Evolutionary conservation across 1,140 invertebrate genomes (phyloP).

Genomic region (Drosophila sp.): DNA sequence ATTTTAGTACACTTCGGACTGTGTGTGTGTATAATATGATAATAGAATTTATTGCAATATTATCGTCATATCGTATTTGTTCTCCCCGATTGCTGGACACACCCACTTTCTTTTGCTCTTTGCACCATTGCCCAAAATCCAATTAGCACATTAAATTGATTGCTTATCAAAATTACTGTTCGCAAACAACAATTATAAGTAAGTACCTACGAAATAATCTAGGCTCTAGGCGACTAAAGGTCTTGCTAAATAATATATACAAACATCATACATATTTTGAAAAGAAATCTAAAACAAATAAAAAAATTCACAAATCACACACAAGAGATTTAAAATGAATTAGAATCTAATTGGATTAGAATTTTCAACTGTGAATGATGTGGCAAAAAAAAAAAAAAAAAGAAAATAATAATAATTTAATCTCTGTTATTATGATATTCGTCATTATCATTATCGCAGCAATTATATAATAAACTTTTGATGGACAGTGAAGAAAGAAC

Average conservation of each 20-base stretch:
- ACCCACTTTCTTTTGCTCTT: slow-evolving; percentile 53
- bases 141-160: slow-evolving; percentile 36
- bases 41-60: slow-evolving; percentile 3
- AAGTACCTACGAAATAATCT: not conserved
- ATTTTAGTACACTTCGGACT: not conserved
- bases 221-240: not conserved
- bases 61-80: slow-evolving; percentile 8
- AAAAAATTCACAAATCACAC: not conserved
- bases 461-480: slow-evolving; percentile 1
- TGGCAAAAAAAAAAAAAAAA: not conserved
- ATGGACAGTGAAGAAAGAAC: not conserved
- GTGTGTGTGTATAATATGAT: not conserved
- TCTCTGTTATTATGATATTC: slow-evolving; percentile 10
- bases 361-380: not conserved
- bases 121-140: slow-evolving; percentile 39
- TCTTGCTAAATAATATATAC: not conserved
- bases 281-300: not conserved
- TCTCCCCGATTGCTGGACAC: slow-evolving; percentile 21
- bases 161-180: slow-evolving; percentile 16
- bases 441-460: not conserved
- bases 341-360: not conserved
- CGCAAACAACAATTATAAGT: slow-evolving; percentile 13
- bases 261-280: not conserved
- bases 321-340: too few relatives aligned
- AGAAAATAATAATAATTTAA: not conserved